Evolutionary conservation across 2,797 vertebrate genomes (phyloP), one percentile per base, ranked within the genome.

Genomic region (Siniperca scherzeri): DNA sequence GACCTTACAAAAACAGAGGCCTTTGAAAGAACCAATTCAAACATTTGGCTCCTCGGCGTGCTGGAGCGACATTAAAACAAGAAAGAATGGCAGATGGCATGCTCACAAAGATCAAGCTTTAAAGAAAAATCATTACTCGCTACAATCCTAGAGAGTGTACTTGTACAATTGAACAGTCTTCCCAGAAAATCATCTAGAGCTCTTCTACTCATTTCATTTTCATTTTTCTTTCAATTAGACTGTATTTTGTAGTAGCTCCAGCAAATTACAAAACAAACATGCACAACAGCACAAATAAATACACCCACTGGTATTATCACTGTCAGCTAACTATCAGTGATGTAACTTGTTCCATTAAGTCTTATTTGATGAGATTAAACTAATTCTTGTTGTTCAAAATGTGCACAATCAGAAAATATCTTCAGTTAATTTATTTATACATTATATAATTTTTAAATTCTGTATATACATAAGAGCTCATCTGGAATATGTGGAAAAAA

Each of bases 51-150:
- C 30, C 21, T 77, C 67, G 3, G 17, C 74, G 65, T 27, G 74
- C 71, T 62, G 87, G 74, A 60, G 56, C 33, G 5, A 77, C 68
- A 83, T 89, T 82, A 77, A 85, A 90, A 82, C 64, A 67, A 74
- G 44, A 78, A 82, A 77, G 27, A 67, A 66, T 19, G 68, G 77
- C 89, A 85, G 88, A 90, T 90, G 87, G 88, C 68, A 16, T 2
- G 9, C 46, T 68, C 62, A 60, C 87, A 90, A 66, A 82, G 78
- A 82, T 73, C 60, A 25, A 40, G 64, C 66, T 66, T 64, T 33
- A 82, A 22, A 77, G 59, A 77, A 62, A 56, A 76, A 73, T 56
- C 48, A 77, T 72, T 66, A 81, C 60, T 70, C 53, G 73, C 62
- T 22, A 62, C 74, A 77, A 78, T 76, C 55, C 69, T 38, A 46